Conservation (phyloP, 1,140 invertebrate species). For the Megathymus violae region DNA sequence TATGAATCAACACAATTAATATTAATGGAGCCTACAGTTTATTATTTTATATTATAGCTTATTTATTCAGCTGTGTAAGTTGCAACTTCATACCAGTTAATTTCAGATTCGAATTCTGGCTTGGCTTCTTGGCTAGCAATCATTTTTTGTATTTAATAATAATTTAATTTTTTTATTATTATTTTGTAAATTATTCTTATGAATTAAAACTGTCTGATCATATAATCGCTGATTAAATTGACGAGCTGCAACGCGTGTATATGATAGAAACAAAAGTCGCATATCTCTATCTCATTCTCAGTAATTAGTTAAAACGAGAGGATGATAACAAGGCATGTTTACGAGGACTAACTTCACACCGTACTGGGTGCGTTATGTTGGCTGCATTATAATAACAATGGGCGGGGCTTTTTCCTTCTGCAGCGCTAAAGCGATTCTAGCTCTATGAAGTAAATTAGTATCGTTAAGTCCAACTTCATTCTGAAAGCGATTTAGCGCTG, state of each 20-base stretch:
- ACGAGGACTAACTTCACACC: conserved; percentile 59
- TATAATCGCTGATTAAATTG: not conserved
- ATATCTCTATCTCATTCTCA: conserved; percentile 43
- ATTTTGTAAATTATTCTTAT: too few species aligned
- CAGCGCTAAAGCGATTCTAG: conserved; percentile 55
- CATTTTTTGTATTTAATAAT: too few species aligned
- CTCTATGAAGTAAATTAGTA: conserved; percentile 14
- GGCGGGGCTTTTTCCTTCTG: conserved; percentile 43
- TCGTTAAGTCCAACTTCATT: not conserved
- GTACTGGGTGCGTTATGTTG: conserved; percentile 70
- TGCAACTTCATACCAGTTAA: too few species aligned
- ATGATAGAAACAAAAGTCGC: conserved; percentile 25
- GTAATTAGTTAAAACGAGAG: conserved; percentile 47
- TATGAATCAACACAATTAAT: too few species aligned
- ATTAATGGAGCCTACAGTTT: too few species aligned
- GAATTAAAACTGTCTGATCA: too few species aligned
- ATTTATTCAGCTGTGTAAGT: too few species aligned
- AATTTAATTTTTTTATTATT: too few species aligned
- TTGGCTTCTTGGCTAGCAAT: too few species aligned
- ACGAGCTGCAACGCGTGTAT: conserved; percentile 1
- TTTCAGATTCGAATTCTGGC: too few species aligned
- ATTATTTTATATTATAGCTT: too few species aligned
- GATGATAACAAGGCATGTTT: conserved; percentile 40
- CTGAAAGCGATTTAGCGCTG: conserved; percentile 45
- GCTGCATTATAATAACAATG: conserved; percentile 82